Base-by-base conservation (phyloP, 1,140 invertebrate species). In the Drosophila equinoxialis region DNA sequence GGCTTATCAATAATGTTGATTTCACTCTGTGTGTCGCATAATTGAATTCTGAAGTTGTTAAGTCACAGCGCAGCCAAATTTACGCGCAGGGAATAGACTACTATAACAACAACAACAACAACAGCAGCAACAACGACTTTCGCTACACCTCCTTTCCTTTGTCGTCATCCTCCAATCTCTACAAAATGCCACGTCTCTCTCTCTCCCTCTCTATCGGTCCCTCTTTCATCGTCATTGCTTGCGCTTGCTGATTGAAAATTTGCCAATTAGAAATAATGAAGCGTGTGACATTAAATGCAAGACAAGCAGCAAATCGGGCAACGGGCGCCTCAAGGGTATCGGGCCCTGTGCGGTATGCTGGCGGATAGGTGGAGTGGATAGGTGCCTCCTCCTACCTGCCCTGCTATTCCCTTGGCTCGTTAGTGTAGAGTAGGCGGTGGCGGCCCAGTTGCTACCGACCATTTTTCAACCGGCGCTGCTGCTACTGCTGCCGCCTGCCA, bases 261-360 rank as follows among this genome's bases (percentile, higher is more conserved):
- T 89, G 84, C 84, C 84, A 89, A 89, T 89, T 89, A 89, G 84
- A 89, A 89, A 89, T 89, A 89, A 89, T 89, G 84, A 89, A 89
- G 84, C 84, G 84, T 89, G 84, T 89, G 84, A 84, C 84, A 89
- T 89, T 89, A 89, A 89, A 89, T 89, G 84, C 84, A 89, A 89
- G 84, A 84, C 84, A 89, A 89, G 83, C 83, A 79, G 76, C 75
- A 82, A 87, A 86, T 81, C 83, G 82, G 74, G 61, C 68, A 69
- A 73, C 5, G n/a, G 11, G 11, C 37, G 30, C 20, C 13, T 23
- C 42, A 65, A 35, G 48, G 48, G 65, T 39, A 59, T 59, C 70
- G 37, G 55, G 30, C 5, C 30, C 30, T 68, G 45, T 59, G 48
- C 37, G 58, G 23, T 55, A 57, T 41, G 54, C 3, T 13, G 10